Conservation (phyloP, 92 coral and sea anemone species). For the Heliopora coerulea region DNA sequence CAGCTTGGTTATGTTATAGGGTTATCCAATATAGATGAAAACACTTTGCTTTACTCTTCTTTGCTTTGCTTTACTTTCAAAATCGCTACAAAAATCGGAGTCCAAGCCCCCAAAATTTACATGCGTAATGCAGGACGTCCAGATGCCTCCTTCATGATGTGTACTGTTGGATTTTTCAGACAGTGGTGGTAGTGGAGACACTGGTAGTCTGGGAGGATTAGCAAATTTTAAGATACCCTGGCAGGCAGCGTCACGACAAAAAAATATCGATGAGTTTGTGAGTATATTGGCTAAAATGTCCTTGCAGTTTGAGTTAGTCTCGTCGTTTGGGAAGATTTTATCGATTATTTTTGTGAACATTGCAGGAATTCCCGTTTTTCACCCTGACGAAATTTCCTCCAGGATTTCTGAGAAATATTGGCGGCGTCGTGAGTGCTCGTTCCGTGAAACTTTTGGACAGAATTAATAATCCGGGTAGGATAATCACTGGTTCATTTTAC, state of each 20-base stretch:
- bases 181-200: conserved; percentile 64
- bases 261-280: conserved; percentile 85
- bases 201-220: conserved; percentile 47
- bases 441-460: conserved; percentile 91
- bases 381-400: conserved; percentile 85
- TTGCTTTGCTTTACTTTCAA: no score
- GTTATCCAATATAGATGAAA: no score
- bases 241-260: conserved; percentile 58
- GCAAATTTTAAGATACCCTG: conserved; percentile 64
- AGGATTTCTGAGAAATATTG: conserved; percentile 76
- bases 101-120: not conserved
- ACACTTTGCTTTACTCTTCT: no score
- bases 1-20: no score
- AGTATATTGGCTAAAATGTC: not conserved
- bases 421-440: conserved; percentile 96
- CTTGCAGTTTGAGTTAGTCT: not conserved
- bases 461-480: conserved; percentile 98
- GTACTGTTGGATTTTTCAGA: conserved; percentile 36
- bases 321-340: not conserved
- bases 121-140: not conserved
- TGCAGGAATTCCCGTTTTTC: conserved; percentile 94
- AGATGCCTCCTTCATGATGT: no score
- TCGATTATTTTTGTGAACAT: not conserved
- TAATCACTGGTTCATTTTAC: no score
- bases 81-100: not conserved